Evolutionary conservation across 1,140 invertebrate species (phyloP).

Genomic region (Thalassaphorura encarpata): DNA sequence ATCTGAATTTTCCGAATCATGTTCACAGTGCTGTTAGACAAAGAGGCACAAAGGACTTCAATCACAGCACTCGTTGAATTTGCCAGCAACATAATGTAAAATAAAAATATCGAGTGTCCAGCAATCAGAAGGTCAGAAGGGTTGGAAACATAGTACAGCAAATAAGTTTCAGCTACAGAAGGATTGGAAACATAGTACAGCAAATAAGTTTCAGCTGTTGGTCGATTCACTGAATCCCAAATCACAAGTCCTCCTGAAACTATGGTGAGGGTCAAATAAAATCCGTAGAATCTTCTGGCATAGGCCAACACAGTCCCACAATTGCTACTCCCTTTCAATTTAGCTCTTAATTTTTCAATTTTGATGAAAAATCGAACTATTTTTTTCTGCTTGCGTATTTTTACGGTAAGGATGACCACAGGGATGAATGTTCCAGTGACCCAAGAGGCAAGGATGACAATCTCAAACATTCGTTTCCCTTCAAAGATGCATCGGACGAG

Average conservation of each 20-base stretch:
- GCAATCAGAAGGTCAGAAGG: background rate
- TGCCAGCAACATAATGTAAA: conserved; percentile 18
- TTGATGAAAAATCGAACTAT: conserved; percentile 11
- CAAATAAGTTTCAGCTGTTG: no score
- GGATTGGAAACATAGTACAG: no score
- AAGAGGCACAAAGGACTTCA: conserved; percentile 26
- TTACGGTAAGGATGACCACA: conserved; percentile 3
- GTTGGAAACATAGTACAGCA: no score
- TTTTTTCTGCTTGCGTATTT: conserved; percentile 4
- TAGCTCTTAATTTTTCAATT: background rate
- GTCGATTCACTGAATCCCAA: no score
- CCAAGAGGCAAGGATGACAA: conserved; percentile 10
- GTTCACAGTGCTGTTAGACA: conserved; percentile 9
- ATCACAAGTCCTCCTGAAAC: background rate
- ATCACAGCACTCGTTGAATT: conserved; percentile 12
- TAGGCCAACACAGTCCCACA: background rate
- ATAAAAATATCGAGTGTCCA: conserved; percentile 13
- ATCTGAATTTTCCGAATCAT: background rate
- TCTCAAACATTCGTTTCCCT: background rate
- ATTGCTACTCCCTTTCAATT: conserved; percentile 4
- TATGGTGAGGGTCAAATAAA: conserved; percentile 6
- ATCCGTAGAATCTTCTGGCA: background rate
- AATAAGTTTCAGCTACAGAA: no score
- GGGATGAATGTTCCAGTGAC: conserved; percentile 5
- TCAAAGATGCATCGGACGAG: background rate